phyloP scores from a whole-genome alignment of 2,113 vertebrate genomes.

The Nothobranchius furzeri region DNA sequence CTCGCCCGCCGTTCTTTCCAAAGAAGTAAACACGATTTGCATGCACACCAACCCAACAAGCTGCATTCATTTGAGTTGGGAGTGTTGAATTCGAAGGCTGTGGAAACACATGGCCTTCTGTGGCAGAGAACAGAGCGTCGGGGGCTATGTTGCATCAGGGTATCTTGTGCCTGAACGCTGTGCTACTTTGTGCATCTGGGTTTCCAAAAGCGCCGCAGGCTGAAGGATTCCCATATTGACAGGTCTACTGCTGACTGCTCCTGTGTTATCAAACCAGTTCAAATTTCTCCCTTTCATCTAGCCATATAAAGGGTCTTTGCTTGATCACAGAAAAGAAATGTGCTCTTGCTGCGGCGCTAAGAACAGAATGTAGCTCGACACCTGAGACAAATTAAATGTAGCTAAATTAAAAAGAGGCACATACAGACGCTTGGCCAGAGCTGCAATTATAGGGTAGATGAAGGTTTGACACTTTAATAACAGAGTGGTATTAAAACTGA shows the following conservation, averaged over 20 bases:
- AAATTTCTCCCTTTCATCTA: conserved; percentile 58
- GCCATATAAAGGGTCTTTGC: conserved; percentile 47
- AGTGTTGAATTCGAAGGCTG: not conserved
- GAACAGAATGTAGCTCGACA: conserved; percentile 18
- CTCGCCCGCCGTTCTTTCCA: not conserved
- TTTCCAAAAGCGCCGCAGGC: conserved; percentile 56
- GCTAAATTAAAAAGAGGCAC: conserved; percentile 8
- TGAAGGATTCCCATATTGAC: conserved; percentile 54
- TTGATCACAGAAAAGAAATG: conserved; percentile 47
- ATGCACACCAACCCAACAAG: conserved; percentile 26
- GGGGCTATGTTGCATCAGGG: conserved; percentile 52
- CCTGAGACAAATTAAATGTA: conserved; percentile 29
- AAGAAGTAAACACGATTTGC: conserved; percentile 34
- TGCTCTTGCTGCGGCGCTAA: conserved; percentile 30
- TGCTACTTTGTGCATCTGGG: conserved; percentile 37
- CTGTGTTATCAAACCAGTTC: conserved; percentile 58
- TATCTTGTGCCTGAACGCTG: conserved; percentile 49
- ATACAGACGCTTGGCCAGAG: not conserved
- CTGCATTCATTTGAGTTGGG: conserved; percentile 21
- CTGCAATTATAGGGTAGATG: conserved; percentile 35
- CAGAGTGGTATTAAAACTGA: too few relatives aligned
- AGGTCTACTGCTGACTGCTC: conserved; percentile 45
- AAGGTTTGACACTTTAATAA: not conserved
- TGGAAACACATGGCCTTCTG: conserved; percentile 39
- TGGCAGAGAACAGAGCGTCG: conserved; percentile 21